These are phyloP conservation scores for Perccottus glenii DNA, from an alignment of 2,113 vertebrate species.

Conservation along the genomic window DNA sequence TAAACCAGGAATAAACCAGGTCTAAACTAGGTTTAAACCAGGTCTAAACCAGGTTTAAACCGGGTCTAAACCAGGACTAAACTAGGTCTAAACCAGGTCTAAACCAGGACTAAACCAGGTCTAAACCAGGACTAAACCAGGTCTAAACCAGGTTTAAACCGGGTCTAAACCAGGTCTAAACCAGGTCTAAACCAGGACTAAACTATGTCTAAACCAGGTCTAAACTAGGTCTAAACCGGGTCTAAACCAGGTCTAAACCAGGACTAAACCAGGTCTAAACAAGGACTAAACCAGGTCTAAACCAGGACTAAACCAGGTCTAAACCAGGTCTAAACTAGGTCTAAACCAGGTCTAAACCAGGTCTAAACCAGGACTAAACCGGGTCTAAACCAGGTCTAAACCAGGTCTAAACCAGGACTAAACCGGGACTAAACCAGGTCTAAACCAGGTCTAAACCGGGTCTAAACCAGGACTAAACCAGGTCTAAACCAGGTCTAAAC, in stretches of 20 bases:
- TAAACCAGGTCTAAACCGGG: slow-evolving; percentile 86
- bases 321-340: slow-evolving; percentile 83
- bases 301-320: slow-evolving; percentile 86
- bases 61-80: slow-evolving; percentile 83
- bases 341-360: slow-evolving; percentile 86
- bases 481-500: slow-evolving; percentile 82
- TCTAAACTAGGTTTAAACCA: too few relatives aligned
- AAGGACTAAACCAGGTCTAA: slow-evolving; percentile 83
- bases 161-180: slow-evolving; percentile 86
- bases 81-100: slow-evolving; percentile 72
- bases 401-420: slow-evolving; percentile 86
- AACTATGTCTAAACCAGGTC: slow-evolving; percentile 85
- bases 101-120: slow-evolving; percentile 85
- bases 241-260: slow-evolving; percentile 85
- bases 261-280: slow-evolving; percentile 84
- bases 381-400: slow-evolving; percentile 83
- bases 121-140: slow-evolving; percentile 85
- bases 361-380: slow-evolving; percentile 83
- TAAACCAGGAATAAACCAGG: too few relatives aligned
- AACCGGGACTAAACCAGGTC: slow-evolving; percentile 83
- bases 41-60: slow-evolving; percentile 81
- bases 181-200: slow-evolving; percentile 75
- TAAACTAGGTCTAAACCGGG: slow-evolving; percentile 83
- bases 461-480: slow-evolving; percentile 84
- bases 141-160: slow-evolving; percentile 83